Evolutionary conservation across 2,797 vertebrate species (phyloP), one percentile per base, ranked within the genome.

Genomic region (Arremon aurantiirostris): DNA sequence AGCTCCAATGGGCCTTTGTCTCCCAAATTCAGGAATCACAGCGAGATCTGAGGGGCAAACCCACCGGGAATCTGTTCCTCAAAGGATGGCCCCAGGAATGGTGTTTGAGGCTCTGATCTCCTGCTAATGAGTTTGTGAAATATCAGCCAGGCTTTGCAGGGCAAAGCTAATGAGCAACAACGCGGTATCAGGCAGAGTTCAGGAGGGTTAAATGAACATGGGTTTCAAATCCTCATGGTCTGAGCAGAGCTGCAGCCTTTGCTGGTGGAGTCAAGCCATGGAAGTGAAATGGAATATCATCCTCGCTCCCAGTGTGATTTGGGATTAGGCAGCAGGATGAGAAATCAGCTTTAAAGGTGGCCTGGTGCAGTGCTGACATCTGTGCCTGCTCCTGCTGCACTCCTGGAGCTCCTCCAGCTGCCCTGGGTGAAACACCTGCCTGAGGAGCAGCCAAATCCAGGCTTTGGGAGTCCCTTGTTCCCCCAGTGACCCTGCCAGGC

Each of bases 71-170:
- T 28, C 49, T 50, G 75, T 64, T 64, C 39, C 75, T 95, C 77
- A 52, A 53, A 89, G 57, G 64, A 21, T 73, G 72, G 70, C 86
- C 79, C 76, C 61, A 21, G 83, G 78, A 97, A 76, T 5, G 2
- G 10, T 46, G 60, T 71, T 55, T 27, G 82, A 92, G 88, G 49
- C 65, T 92, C 88, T 89, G 93, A 90, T 94, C 72, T 84, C 56
- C 53, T 39, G 65, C 79, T 96, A 88, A 95, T 80, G 92, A 95
- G 77, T 94, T 90, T 90, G 79, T 53, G 76, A 88, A 93, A 80
- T 76, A 94, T 52, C 93, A 93, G 55, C 81, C 79, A 57, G 82
- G 75, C 57, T 93, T 93, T 86, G 70, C 72, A 81, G 89, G 94
- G 78, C 88, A 82, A n/a, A 94, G 87, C 89, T 92, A 95, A 94